Base-by-base conservation (phyloP, 2,888 invertebrate species). In the Drosophila buzzatii region DNA sequence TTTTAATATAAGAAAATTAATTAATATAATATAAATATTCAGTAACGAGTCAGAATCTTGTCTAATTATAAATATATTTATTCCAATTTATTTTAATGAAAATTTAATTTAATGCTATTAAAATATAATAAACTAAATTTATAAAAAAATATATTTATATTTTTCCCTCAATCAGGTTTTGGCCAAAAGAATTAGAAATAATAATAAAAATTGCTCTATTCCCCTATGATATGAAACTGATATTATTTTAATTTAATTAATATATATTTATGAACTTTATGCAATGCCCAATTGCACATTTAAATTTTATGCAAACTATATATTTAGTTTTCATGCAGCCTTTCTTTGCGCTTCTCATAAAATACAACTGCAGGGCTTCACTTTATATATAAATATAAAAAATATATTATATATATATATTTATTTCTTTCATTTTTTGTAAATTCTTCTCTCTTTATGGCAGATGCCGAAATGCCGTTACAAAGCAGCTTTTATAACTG, bases 401-500 rank as follows among this genome's bases (percentile, higher is more conserved):
- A 16, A 27, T 6, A 27, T 27, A 27, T 27, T 16, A 16, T 16
- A 39, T 39, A 44, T 12, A 18, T 12, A 20, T 10, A 44, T 12
- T 3, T 41, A 41, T 41, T 18, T 41, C n/a, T 23, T 10, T 10
- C 3, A 9, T 45, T 23, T 8, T 7, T 12, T 63, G 35, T 37
- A 51, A 47, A 37, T 44, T 47, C 37, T 27, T 39, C n/a, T 14
- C 12, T 3, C 23, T 52, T 70, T 44, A 44, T 45, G 58, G 27
- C 58, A 61, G 31, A 5, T 45, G 39, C 20, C 7, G 42, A 55
- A 59, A 75, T 64, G 60, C 35, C 53, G 56, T 12, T 58, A 64
- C 23, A 70, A 61, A 75, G 70, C 44, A 31, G 41, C 47, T 62
- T 56, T 58, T 33, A 39, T 42, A 51, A 55, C 60, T 44, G 55